These are phyloP conservation scores for Carassius auratus DNA, from an alignment of 2,113 vertebrate species.

Conservation along the genomic window DNA sequence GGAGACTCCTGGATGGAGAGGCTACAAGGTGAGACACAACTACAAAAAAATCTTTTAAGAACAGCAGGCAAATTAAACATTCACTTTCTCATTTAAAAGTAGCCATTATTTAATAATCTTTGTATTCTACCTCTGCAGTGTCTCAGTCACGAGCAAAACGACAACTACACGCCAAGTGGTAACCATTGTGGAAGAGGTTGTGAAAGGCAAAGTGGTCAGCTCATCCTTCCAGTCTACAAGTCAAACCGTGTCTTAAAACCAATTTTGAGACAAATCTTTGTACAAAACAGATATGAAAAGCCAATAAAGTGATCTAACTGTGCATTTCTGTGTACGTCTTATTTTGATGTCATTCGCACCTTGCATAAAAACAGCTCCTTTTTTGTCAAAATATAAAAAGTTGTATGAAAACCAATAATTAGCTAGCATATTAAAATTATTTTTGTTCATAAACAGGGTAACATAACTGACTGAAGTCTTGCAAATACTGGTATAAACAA, in stretches of 20 bases:
- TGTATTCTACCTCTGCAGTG: neutral
- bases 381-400: neutral
- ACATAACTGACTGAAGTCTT: neutral
- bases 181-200: conserved; percentile 65
- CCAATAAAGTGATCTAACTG: neutral
- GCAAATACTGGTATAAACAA: neutral
- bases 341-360: neutral
- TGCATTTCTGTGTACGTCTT: neutral
- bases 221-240: neutral
- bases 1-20: conserved; percentile 79
- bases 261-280: neutral
- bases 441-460: neutral
- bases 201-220: conserved; percentile 48
- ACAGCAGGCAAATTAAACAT: neutral
- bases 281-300: neutral
- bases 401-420: neutral
- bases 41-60: neutral
- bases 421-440: neutral
- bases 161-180: conserved; percentile 52
- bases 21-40: conserved; percentile 41
- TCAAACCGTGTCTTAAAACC: neutral
- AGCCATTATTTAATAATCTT: neutral
- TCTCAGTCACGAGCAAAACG: neutral
- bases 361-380: neutral
- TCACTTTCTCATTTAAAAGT: neutral